These are phyloP conservation scores for Fringilla coelebs DNA, from an alignment of 2,797 vertebrate species.

Conservation along the genomic window DNA sequence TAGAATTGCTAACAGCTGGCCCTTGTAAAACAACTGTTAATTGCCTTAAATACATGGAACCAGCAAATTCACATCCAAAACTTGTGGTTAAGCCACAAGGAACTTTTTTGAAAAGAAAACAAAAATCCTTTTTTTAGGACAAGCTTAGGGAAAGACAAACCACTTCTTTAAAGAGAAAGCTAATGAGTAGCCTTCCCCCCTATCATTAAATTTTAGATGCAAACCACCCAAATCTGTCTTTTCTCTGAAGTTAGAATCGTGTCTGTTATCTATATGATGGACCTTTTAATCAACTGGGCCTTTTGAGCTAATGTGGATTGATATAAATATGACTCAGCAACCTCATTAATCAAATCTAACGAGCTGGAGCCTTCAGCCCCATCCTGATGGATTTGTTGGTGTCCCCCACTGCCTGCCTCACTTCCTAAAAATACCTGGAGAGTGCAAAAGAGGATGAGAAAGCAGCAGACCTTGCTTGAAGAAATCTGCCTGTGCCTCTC, in stretches of 20 bases:
- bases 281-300: neutral
- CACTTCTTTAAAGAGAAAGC: neutral
- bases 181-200: neutral
- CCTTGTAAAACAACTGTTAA: neutral
- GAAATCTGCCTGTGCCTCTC: neutral
- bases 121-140: neutral
- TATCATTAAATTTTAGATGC: neutral
- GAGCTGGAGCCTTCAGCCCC: neutral
- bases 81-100: neutral
- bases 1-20: neutral
- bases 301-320: neutral
- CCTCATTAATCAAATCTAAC: neutral
- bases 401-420: neutral
- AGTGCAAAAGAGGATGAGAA: neutral
- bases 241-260: neutral
- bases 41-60: neutral
- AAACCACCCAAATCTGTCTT: neutral
- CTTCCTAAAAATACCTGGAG: neutral
- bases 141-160: neutral
- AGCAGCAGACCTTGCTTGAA: neutral
- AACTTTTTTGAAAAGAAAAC: neutral
- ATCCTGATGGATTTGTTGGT: accelerated
- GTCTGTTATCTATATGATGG: no score
- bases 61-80: neutral
- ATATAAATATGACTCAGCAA: neutral